These are phyloP conservation scores for Petrocephalus zakoni DNA, from an alignment of 2,113 vertebrate genomes.

Conservation along the genomic window DNA sequence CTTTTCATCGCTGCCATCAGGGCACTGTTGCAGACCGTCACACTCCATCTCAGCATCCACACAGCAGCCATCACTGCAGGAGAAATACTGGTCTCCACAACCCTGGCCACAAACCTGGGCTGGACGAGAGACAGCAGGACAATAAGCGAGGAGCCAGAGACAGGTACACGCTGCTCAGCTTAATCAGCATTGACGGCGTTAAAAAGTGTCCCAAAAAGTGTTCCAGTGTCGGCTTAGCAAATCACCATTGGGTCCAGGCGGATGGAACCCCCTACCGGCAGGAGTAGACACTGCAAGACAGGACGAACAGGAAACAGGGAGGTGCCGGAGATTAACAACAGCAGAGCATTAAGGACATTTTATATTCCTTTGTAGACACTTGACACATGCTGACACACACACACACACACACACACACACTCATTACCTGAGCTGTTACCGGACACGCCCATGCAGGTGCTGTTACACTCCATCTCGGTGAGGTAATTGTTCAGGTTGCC, in stretches of 20 bases:
- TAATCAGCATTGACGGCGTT: background rate
- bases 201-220: background rate
- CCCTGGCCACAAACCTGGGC: background rate
- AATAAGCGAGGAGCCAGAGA: background rate
- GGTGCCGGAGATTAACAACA: background rate
- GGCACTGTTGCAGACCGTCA: slow-evolving; percentile 71
- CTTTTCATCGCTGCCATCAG: slow-evolving; percentile 54
- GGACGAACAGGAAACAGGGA: background rate
- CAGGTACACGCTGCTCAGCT: background rate
- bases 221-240: background rate
- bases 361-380: background rate
- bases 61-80: slow-evolving; percentile 73
- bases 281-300: background rate
- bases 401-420: background rate
- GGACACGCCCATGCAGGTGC: slow-evolving; percentile 60
- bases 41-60: slow-evolving; percentile 75
- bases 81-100: slow-evolving; percentile 63
- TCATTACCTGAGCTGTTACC: slow-evolving; percentile 41
- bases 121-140: background rate
- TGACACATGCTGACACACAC: background rate
- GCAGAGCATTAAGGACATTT: background rate
- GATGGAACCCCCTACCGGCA: background rate
- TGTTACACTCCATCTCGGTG: slow-evolving; percentile 61
- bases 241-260: background rate
- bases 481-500: slow-evolving; percentile 86